Evolutionary conservation across 2,113 vertebrate species (phyloP), one percentile per base, ranked within the genome.

Genomic region (Paedocypris sp.): DNA sequence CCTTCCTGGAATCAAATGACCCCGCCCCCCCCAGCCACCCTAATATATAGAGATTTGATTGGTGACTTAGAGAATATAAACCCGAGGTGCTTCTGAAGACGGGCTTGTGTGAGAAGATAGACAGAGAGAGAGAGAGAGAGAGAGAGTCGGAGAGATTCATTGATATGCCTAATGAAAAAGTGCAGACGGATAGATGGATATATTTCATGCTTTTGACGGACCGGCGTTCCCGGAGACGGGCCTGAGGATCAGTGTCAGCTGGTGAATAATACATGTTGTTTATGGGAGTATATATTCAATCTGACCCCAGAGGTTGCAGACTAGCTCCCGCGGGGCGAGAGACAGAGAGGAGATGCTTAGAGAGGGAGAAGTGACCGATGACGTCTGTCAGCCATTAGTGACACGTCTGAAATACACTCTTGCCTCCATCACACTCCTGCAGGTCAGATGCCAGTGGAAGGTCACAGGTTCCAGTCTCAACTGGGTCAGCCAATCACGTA

Each of bases 221-320:
- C 81, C 74, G 79, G 43, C 70, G 68, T 71, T 75, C 74, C 75
- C 74, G n/a, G 58, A 70, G 75, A 45, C 56, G 56, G 66, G 72
- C 23, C 75, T 82, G 79, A 77, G 74, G 79, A 76, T 82, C 77
- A 26, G 68, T 54, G 68, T 75, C 78, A 78, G 71, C 65, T 65
- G 59, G 69, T 88, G 78, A 88, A 88, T 86, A 85, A 88, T 88
- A 86, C 74, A 88, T 86, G 80, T 77, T 86, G 83, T 88, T 88
- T 86, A 85, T 86, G 83, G 85, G 82, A 84, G 82, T 83, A 81
- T 77, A 81, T 84, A 84, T 87, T 86, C 86, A 80, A 86, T 84
- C 82, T 86, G 83, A 85, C 86, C 86, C 86, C 77, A 81, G 86
- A 83, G 86, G 81, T 82, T 80, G 61, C 78, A 77, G 73, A 58